phyloP scores from a whole-genome alignment of 2,888 invertebrate genomes.

The Cecidostiba fungosa region DNA sequence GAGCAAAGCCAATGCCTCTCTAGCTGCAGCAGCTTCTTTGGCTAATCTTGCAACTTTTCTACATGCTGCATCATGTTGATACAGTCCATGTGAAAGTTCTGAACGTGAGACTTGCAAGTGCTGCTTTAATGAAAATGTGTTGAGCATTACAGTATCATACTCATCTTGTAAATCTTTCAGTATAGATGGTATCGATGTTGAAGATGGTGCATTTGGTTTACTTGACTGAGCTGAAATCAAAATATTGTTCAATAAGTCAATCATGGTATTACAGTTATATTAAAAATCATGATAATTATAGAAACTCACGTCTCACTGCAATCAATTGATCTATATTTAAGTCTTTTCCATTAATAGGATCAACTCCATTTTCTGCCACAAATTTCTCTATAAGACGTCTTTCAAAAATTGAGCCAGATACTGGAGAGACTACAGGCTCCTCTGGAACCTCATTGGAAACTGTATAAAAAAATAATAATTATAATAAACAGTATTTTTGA shows the following conservation, averaged over 20 bases:
- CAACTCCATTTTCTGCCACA: slow-evolving; percentile 96
- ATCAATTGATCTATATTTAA: slow-evolving; percentile 93
- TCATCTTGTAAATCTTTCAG: slow-evolving; percentile 94
- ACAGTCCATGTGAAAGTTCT: slow-evolving; percentile 95
- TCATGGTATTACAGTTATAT: neutral
- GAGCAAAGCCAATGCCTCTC: slow-evolving; percentile 98
- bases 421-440: slow-evolving; percentile 96
- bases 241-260: neutral
- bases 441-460: slow-evolving; percentile 99
- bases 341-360: slow-evolving; percentile 96
- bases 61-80: slow-evolving; percentile 99
- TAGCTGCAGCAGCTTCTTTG: slow-evolving; percentile 98
- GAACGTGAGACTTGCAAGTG: slow-evolving; percentile 97
- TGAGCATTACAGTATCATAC: slow-evolving; percentile 99
- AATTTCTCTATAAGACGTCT: slow-evolving; percentile 97
- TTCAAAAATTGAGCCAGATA: slow-evolving; percentile 97
- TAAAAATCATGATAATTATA: neutral
- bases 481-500: neutral
- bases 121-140: slow-evolving; percentile 97
- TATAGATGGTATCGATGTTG: slow-evolving; percentile 98
- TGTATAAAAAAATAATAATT: slow-evolving; percentile 77
- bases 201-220: slow-evolving; percentile 97
- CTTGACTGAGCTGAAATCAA: slow-evolving; percentile 29
- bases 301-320: slow-evolving; percentile 92
- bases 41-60: slow-evolving; percentile 98